Evolutionary conservation across 2,113 vertebrate species (phyloP).

Genomic region (Nothobranchius kuhntae): DNA sequence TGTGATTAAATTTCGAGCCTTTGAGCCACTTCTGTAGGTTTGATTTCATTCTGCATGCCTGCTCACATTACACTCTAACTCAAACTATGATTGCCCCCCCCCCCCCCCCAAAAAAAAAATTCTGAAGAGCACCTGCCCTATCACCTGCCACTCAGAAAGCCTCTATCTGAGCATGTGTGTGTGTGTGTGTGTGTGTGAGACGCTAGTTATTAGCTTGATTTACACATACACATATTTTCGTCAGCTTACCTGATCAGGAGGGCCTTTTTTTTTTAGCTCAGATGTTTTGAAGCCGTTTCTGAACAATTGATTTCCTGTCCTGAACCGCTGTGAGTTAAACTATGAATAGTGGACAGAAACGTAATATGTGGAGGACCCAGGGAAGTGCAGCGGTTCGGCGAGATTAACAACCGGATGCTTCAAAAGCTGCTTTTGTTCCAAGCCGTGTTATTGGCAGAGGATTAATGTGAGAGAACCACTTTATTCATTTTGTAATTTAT

Average conservation of each 20-base stretch:
- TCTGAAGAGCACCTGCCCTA: slow-evolving; percentile 74
- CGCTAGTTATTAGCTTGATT: neutral
- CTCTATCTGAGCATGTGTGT: slow-evolving; percentile 37
- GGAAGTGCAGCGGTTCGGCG: too few relatives aligned
- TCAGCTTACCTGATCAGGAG: neutral
- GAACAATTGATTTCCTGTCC: neutral
- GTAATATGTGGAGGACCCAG: too few relatives aligned
- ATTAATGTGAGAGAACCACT: too few relatives aligned
- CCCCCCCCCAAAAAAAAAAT: slow-evolving; percentile 19
- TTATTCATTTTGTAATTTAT: too few relatives aligned
- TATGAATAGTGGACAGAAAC: too few relatives aligned
- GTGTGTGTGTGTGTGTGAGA: slow-evolving; percentile 21
- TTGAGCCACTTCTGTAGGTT: slow-evolving; percentile 6
- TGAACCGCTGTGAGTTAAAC: too few relatives aligned
- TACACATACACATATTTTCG: neutral
- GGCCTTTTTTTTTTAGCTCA: neutral
- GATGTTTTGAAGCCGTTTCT: neutral
- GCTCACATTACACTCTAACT: slow-evolving; percentile 38
- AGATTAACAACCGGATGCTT: too few relatives aligned
- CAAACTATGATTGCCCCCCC: slow-evolving; percentile 19
- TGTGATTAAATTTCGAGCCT: slow-evolving; percentile 5
- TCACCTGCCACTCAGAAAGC: slow-evolving; percentile 75
- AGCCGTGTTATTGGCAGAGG: too few relatives aligned
- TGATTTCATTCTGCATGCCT: slow-evolving; percentile 23
- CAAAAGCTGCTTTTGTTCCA: too few relatives aligned